Conservation (phyloP, 2,888 invertebrate genomes). For the Drosophila mulleri region DNA sequence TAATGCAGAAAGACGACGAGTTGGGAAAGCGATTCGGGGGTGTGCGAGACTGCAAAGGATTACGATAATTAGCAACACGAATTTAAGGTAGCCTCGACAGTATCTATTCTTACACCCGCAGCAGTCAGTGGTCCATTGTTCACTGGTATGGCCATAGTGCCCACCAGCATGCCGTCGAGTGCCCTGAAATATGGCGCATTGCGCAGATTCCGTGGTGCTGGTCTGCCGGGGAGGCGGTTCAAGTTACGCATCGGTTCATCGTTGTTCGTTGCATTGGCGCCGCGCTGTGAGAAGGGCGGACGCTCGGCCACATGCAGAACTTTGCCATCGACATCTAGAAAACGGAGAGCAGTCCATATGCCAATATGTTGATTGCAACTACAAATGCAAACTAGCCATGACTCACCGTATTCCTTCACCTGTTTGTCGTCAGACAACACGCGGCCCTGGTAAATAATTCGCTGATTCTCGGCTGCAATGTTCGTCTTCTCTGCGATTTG, state of each 20-base stretch:
- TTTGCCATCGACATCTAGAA: conserved; percentile 93
- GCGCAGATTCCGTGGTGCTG: conserved; percentile 76
- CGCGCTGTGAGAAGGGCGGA: conserved; percentile 89
- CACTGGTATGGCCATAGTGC: conserved; percentile 85
- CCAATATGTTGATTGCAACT: not conserved
- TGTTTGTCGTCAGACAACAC: conserved; percentile 95
- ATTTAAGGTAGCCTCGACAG: not conserved
- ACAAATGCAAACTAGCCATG: conserved; percentile 7
- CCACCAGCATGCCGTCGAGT: conserved; percentile 85
- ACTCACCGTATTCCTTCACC: conserved; percentile 92
- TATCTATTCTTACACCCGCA: conserved; percentile 43
- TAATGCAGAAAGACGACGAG: conserved; percentile 85
- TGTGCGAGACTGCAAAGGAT: conserved; percentile 54
- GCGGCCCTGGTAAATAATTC: conserved; percentile 97
- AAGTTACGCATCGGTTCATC: conserved; percentile 81
- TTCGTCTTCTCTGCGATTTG: conserved; percentile 91
- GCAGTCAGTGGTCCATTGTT: conserved; percentile 61
- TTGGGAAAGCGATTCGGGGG: conserved; percentile 82
- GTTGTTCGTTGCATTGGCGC: conserved; percentile 68
- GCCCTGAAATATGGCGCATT: conserved; percentile 83
- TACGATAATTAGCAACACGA: not conserved
- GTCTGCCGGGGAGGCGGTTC: conserved; percentile 82
- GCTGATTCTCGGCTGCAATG: conserved; percentile 92
- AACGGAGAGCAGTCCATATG: no score
- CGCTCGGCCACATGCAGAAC: conserved; percentile 96